Percentiles rank a stretch among this genome's conserved stretches.
phyloP scores from a whole-genome alignment of 2,888 invertebrate species.

The Agrochola litura region DNA sequence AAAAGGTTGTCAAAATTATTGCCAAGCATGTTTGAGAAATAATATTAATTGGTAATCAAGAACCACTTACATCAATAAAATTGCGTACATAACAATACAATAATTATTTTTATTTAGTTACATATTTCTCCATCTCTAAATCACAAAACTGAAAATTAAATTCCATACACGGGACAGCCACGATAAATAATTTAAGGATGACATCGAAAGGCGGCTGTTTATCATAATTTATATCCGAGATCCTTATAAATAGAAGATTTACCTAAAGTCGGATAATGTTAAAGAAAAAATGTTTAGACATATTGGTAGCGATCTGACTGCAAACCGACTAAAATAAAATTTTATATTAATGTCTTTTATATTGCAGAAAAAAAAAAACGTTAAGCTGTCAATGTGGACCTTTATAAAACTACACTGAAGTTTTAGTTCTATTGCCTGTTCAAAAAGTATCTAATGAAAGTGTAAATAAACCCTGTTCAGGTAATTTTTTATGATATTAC shows the following conservation, averaged over 20 bases:
- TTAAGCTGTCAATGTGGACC: background rate
- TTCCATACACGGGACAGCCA: slow-evolving; percentile 30
- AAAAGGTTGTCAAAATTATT: no score
- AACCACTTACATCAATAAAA: background rate
- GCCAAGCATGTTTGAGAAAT: no score
- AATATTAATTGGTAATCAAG: background rate
- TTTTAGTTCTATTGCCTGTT: background rate
- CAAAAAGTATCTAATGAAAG: background rate
- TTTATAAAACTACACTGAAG: slow-evolving; percentile 2
- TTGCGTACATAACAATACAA: background rate
- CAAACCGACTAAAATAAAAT: background rate
- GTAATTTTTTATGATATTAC: background rate
- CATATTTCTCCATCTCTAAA: slow-evolving; percentile 35
- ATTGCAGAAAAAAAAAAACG: background rate
- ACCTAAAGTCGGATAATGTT: slow-evolving; percentile 43
- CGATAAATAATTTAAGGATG: slow-evolving; percentile 60
- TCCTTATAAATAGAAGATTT: slow-evolving; percentile 57
- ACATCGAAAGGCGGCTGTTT: slow-evolving; percentile 62
- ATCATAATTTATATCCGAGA: slow-evolving; percentile 56
- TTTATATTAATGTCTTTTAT: slow-evolving; percentile 15
- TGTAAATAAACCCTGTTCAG: background rate
- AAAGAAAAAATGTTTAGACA: slow-evolving; percentile 36
- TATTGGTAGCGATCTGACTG: slow-evolving; percentile 22
- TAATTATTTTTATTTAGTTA: background rate
- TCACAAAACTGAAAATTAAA: slow-evolving; percentile 52